Evolutionary conservation across 2,888 invertebrate genomes (phyloP).

Genomic region (Proisotoma minuta): DNA sequence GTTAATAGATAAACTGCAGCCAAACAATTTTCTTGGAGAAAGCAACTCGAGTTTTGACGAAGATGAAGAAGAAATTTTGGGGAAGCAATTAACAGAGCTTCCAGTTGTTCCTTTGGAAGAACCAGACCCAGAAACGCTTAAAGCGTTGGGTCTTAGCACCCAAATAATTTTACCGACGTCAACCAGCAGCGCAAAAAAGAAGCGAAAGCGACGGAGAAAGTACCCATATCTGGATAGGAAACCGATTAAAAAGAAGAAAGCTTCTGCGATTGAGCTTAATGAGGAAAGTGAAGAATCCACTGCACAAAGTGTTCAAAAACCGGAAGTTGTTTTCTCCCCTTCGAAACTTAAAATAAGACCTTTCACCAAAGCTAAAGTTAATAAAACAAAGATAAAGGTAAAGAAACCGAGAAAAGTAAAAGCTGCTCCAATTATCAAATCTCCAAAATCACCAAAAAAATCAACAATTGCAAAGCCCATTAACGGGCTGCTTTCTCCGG

Average conservation of each 20-base stretch:
- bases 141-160: too few species aligned
- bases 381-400: neutral
- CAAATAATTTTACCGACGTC: too few species aligned
- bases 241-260: neutral
- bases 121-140: too few species aligned
- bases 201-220: neutral
- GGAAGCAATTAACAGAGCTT: neutral
- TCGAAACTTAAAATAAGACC: too few species aligned
- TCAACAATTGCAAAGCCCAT: neutral
- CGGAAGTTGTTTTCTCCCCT: neutral
- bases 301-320: neutral
- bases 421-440: neutral
- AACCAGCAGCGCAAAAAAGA: too few species aligned
- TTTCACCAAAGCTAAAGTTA: neutral
- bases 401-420: neutral
- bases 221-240: conserved; percentile 6
- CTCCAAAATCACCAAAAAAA: neutral
- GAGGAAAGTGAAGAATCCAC: neutral
- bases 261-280: neutral
- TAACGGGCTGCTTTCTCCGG: neutral
- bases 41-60: too few species aligned
- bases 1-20: too few species aligned
- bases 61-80: too few species aligned
- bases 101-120: neutral
- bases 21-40: too few species aligned